phyloP scores from a whole-genome alignment of 2,797 vertebrate genomes.

The Notolepis coatsorum region DNA sequence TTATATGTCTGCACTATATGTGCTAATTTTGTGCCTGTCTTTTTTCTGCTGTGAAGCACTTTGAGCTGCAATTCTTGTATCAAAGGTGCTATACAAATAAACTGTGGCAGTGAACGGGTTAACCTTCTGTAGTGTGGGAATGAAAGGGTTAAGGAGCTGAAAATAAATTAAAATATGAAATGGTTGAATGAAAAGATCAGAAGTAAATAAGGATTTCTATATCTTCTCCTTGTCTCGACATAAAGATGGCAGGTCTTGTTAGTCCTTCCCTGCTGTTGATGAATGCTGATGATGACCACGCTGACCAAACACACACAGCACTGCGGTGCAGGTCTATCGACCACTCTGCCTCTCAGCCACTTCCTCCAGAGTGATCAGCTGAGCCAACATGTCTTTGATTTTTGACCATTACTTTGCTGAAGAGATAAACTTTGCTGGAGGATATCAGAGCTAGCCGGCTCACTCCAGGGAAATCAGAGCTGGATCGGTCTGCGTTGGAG shows the following conservation, averaged over 20 bases:
- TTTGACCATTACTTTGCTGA: conserved; percentile 54
- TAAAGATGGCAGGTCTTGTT: background rate
- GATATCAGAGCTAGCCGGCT: conserved; percentile 45
- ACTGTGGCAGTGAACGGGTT: no score
- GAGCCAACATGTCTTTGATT: conserved; percentile 51
- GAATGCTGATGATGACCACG: conserved; percentile 10
- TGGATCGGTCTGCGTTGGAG: conserved; percentile 57
- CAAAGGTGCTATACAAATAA: no score
- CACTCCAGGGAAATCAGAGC: conserved; percentile 77
- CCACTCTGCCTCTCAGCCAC: background rate
- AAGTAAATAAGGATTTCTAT: background rate
- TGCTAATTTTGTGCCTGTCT: no score
- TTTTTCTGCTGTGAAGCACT: no score
- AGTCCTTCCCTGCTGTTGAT: conserved; percentile 12
- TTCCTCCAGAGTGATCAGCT: conserved; percentile 41
- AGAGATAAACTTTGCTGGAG: conserved; percentile 61
- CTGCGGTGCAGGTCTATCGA: conserved; percentile 38
- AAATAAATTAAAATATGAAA: background rate
- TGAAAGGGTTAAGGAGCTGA: no score
- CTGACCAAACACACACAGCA: background rate
- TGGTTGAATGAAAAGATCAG: background rate
- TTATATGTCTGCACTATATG: no score
- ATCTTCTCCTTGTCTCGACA: background rate
- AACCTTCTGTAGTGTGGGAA: no score
- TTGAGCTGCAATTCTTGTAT: no score